Evolutionary conservation across 2,888 invertebrate species (phyloP).

Genomic region (Oscheius myriophilus): DNA sequence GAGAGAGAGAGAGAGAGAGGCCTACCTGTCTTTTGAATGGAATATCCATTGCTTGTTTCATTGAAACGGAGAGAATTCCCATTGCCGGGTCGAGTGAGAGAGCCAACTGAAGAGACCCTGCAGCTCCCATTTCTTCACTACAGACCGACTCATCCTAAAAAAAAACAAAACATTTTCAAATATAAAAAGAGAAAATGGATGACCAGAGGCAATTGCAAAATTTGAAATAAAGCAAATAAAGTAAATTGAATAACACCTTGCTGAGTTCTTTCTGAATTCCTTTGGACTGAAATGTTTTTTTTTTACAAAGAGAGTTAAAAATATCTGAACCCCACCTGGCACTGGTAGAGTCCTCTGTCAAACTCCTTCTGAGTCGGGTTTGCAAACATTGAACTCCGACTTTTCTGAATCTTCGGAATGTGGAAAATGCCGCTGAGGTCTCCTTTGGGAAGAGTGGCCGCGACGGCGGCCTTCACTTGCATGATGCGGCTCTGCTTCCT

Average conservation of each 20-base stretch:
- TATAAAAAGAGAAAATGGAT: background rate
- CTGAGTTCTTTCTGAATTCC: background rate
- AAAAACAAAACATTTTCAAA: slow-evolving; percentile 1
- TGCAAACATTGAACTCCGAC: slow-evolving; percentile 64
- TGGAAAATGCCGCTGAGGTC: slow-evolving; percentile 51
- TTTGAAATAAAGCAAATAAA: no score
- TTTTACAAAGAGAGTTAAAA: background rate
- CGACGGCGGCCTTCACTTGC: slow-evolving; percentile 1
- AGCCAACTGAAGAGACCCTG: slow-evolving; percentile 78
- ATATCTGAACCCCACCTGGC: slow-evolving; percentile 30
- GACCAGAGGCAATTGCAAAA: background rate
- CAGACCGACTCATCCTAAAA: slow-evolving; percentile 50
- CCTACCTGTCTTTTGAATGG: slow-evolving; percentile 60
- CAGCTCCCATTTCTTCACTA: slow-evolving; percentile 49
- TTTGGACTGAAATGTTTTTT: background rate
- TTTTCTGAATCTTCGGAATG: slow-evolving; percentile 55
- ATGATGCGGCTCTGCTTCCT: slow-evolving; percentile 26
- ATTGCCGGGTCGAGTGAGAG: slow-evolving; percentile 78
- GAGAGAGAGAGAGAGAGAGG: no score
- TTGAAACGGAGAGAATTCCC: slow-evolving; percentile 77
- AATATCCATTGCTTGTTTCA: slow-evolving; percentile 77
- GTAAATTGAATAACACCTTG: no score
- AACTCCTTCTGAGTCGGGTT: slow-evolving; percentile 64
- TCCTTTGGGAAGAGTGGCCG: slow-evolving; percentile 33
- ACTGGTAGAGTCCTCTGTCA: slow-evolving; percentile 66